Evolutionary conservation across 2,888 invertebrate species (phyloP).

Genomic region (Cheilosia impressa): DNA sequence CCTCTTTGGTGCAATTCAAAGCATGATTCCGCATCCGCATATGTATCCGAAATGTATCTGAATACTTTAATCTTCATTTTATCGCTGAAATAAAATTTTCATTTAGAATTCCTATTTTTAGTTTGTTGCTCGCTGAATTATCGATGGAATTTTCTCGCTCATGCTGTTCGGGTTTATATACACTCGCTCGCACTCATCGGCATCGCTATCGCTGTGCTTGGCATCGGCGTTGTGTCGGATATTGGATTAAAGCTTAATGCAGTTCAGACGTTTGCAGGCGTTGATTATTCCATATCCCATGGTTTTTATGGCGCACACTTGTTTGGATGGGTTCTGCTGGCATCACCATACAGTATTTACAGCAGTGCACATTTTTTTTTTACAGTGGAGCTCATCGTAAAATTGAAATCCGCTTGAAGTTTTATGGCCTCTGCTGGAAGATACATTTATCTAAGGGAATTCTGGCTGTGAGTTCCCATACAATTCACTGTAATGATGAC

Average conservation of each 20-base stretch:
- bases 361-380: constrained; percentile 5
- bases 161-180: constrained; percentile 16
- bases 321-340: constrained; percentile 38
- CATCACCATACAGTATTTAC: not conserved
- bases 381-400: constrained; percentile 56
- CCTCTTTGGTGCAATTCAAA: constrained; percentile 41
- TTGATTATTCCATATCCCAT: constrained; percentile 67
- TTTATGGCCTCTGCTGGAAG: constrained; percentile 56
- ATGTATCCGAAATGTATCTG: constrained; percentile 20
- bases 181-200: not conserved
- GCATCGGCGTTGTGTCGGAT: constrained; percentile 28
- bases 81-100: constrained; percentile 66
- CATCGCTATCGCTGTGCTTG: not conserved
- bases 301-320: constrained; percentile 68
- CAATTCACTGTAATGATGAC: constrained; percentile 45
- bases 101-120: constrained; percentile 66
- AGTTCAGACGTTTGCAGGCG: constrained; percentile 59
- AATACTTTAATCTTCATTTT: constrained; percentile 17
- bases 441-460: constrained; percentile 12
- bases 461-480: constrained; percentile 40
- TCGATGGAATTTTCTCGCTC: constrained; percentile 53
- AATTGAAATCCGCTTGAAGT: constrained; percentile 60
- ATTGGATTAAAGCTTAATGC: constrained; percentile 68
- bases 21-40: not conserved
- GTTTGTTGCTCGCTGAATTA: constrained; percentile 52